phyloP scores from a whole-genome alignment of 1,140 invertebrate species.

The Nasonia vitripennis region DNA sequence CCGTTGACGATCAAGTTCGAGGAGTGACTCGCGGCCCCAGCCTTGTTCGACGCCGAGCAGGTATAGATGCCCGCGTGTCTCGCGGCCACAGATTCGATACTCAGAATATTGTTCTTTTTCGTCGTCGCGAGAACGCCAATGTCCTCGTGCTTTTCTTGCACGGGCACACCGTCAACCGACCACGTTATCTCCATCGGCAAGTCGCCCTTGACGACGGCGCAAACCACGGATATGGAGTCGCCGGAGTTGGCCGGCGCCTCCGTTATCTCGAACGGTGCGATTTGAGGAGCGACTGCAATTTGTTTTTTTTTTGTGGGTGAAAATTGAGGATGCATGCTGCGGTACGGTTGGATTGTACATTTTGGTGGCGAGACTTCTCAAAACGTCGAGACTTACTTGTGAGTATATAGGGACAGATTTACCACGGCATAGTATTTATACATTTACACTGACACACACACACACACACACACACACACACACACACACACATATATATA shows the following conservation, averaged over 20 bases:
- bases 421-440: constrained; percentile 8
- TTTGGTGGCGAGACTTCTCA: not conserved
- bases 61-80: constrained; percentile 84
- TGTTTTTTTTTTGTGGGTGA: not conserved
- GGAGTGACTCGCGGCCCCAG: constrained; percentile 79
- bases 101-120: constrained; percentile 79
- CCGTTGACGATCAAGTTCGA: constrained; percentile 80
- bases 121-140: constrained; percentile 69
- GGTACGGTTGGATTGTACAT: not conserved
- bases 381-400: not conserved
- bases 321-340: not conserved
- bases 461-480: too few species aligned
- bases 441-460: not conserved
- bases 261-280: constrained; percentile 74
- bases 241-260: constrained; percentile 75
- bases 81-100: constrained; percentile 82
- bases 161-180: constrained; percentile 74
- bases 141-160: constrained; percentile 69
- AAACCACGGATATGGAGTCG: constrained; percentile 75
- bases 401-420: not conserved
- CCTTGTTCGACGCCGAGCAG: constrained; percentile 81
- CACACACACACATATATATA: too few species aligned
- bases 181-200: constrained; percentile 80
- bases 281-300: constrained; percentile 72
- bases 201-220: constrained; percentile 81